Evolutionary conservation across 1,140 invertebrate species (phyloP), one percentile per base, ranked within the genome.

Genomic region (Panulirus ornatus): DNA sequence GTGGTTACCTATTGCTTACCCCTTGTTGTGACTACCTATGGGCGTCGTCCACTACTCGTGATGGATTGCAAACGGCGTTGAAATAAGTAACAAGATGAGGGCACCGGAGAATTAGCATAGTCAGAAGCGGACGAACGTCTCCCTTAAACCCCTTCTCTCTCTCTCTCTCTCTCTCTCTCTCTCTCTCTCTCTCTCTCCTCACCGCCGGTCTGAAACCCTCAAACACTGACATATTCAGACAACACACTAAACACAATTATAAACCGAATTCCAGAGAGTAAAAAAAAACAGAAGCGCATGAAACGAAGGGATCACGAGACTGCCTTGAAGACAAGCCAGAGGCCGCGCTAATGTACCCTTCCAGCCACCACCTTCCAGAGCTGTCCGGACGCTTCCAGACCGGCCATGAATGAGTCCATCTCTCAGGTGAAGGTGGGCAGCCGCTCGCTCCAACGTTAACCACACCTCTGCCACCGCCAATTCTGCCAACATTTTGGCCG

Each of bases 191-290:
- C n/a, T n/a, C n/a, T n/a, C n/a, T n/a, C 76, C 44, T 51, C 76
- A 5, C n/a, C 76, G 14, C n/a, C 9, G 0, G 34, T 27, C 73
- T 75, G 36, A 40, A 40, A 40, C 73, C 73, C n/a, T 40, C 36
- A 63, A 34, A 63, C 58, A 63, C 30, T 63, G 58, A 63, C 58
- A 63, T 63, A 63, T 63, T 63, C 58, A 63, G 58, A 63, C 58
- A 63, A 27, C 58, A 63, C 58, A 63, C 58, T 63, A 63, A 63
- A 63, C 58, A 63, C 58, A 63, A 63, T 63, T 63, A 63, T 63
- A 27, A 63, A 63, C 58, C 58, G 58, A 63, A 63, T 63, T 63
- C 58, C 58, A 63, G 58, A 6, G 58, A 63, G 58, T 63, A 63
- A 63, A 63, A 63, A 63, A 63, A 63, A 63, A 63, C n/a, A 63